Base-by-base conservation (phyloP, 92 coral and sea anemone genomes). In the Bergia sp. region DNA sequence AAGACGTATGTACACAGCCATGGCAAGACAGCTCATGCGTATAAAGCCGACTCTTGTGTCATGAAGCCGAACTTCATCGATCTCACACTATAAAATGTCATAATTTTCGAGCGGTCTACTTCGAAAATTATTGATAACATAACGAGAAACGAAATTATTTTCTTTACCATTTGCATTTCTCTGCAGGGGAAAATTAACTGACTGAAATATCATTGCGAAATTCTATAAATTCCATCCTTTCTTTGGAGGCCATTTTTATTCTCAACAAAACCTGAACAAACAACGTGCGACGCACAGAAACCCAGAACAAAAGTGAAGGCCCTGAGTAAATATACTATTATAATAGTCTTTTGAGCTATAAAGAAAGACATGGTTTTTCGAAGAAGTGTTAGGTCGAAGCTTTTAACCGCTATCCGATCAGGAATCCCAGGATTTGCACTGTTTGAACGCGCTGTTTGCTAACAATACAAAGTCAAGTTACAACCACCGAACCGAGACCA, bases 141-240 rank as follows among this genome's bases (percentile, higher is more conserved):
- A 23, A 1, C 43, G 10, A 5, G 64, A 11, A 43, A 65, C 10
- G 8, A 23, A 45, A 45, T 7, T 0, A 43, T 37, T 58, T 29
- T 7, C 71, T 69, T 47, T 37, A 72, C 42, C 21, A 84, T 37
- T 36, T 45, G 13, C 12, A 42, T 47, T 84, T 84, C 15, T 84
- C 75, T 44, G 44, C 65, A 1, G 85, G 57, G 36, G 43, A 44
- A 71, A 84, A 64, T 40, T 2, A 74, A 71, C 87, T 18, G 12
- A 47, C 42, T 75, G 66, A 47, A 44, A 45, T 44, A 75, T 37
- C 44, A 18, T 58, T 69, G 42, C 79, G 36, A 84, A 72, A 69
- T 84, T 71, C 78, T 82, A 43, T 71, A 45, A 84, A 84, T 84
- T 84, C 87, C 87, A 44, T 84, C 37, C 78, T 67, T 76, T 83